phyloP scores from a whole-genome alignment of 2,113 vertebrate genomes.

The Mustelus asterias region DNA sequence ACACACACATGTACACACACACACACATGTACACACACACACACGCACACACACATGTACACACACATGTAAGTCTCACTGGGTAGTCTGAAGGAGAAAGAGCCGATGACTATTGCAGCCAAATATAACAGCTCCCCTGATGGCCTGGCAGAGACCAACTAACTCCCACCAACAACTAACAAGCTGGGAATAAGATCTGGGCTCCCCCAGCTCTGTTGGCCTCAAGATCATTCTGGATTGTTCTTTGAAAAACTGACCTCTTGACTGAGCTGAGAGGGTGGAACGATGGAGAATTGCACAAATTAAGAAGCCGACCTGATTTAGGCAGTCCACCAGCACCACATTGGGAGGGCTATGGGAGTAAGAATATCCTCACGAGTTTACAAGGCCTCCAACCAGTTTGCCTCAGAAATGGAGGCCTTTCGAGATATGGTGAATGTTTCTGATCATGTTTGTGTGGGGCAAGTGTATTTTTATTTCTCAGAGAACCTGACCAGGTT shows the following conservation, averaged over 20 bases:
- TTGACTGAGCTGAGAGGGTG: not conserved
- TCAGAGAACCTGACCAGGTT: not conserved
- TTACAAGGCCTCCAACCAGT: not conserved
- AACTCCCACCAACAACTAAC: not conserved
- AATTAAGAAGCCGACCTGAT: not conserved
- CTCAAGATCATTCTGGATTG: not conserved
- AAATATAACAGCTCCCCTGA: not conserved
- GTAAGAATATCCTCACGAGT: not conserved
- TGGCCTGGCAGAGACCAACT: not conserved
- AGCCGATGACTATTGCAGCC: not conserved
- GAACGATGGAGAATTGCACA: not conserved
- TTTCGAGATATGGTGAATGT: not conserved
- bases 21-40: not conserved
- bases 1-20: not conserved
- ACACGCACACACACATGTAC: not conserved
- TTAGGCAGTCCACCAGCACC: not conserved
- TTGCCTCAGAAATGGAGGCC: not conserved
- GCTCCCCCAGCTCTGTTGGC: not conserved
- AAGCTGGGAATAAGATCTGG: not conserved
- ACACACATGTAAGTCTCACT: not conserved
- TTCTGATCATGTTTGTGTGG: not conserved
- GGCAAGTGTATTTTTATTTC: not conserved
- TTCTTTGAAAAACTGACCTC: not conserved
- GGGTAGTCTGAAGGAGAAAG: not conserved
- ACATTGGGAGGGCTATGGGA: not conserved